phyloP scores from a whole-genome alignment of 2,888 invertebrate species.

The Oscheius myriophilus region DNA sequence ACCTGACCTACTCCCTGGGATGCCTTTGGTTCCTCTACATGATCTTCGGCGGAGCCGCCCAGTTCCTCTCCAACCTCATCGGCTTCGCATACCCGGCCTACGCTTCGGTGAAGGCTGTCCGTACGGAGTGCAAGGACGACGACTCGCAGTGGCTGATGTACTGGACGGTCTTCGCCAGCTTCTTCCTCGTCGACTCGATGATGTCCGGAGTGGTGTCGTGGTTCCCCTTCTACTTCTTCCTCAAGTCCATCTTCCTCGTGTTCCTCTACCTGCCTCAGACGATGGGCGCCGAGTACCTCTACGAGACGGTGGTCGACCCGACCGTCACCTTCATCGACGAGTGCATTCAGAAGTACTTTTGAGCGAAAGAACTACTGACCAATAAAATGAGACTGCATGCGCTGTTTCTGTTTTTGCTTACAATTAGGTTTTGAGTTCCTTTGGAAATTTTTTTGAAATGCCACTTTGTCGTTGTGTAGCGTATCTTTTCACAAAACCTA shows the following conservation, averaged over 20 bases:
- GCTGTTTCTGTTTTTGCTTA: no score
- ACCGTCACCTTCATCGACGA: conserved; percentile 65
- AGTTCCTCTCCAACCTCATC: conserved; percentile 90
- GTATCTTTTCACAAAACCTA: neutral
- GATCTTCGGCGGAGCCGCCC: conserved; percentile 92
- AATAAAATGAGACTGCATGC: no score
- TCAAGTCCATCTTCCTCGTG: conserved; percentile 72
- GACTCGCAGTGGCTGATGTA: conserved; percentile 88
- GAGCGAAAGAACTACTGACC: no score
- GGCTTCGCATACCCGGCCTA: conserved; percentile 96
- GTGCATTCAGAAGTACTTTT: no score
- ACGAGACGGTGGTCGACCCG: conserved; percentile 72
- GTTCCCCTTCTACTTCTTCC: conserved; percentile 82
- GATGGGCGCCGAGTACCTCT: conserved; percentile 72
- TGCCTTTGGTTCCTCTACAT: conserved; percentile 86
- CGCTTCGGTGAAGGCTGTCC: conserved; percentile 75
- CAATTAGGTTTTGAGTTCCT: no score
- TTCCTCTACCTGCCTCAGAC: conserved; percentile 73
- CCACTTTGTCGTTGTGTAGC: no score
- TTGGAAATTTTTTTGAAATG: no score
- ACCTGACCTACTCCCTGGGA: conserved; percentile 69
- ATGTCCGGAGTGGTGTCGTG: conserved; percentile 84
- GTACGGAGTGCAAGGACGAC: conserved; percentile 73
- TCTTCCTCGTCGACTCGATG: conserved; percentile 90
- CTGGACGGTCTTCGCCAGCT: conserved; percentile 94